These are phyloP conservation scores for Aphaenogaster ashmeadi DNA, from an alignment of 1,140 invertebrate genomes.

Conservation along the genomic window DNA sequence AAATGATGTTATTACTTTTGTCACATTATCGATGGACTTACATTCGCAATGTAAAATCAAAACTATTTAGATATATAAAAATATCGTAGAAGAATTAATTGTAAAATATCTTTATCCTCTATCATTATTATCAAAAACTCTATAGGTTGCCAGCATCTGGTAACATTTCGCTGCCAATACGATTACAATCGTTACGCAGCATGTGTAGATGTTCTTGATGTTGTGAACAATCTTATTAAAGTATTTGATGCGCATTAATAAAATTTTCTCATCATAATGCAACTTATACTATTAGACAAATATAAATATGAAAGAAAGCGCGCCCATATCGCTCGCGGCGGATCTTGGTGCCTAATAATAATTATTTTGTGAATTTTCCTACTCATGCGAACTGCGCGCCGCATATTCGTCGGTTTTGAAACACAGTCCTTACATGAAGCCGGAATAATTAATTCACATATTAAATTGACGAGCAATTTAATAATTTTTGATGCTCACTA, in stretches of 20 bases:
- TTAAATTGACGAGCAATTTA: no score
- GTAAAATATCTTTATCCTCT: neutral
- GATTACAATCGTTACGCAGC: neutral
- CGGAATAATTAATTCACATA: no score
- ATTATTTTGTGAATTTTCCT: no score
- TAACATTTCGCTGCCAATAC: neutral
- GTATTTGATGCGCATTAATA: neutral
- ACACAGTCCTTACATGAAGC: no score
- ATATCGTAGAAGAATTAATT: neutral
- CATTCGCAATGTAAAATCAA: neutral
- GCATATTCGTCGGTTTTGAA: no score
- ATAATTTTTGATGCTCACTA: no score
- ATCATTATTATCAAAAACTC: neutral
- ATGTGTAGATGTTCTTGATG: neutral
- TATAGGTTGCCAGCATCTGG: neutral
- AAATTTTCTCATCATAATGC: conserved; percentile 17
- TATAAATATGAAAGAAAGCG: no score
- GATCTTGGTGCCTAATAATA: no score
- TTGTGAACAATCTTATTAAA: neutral
- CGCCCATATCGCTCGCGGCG: no score
- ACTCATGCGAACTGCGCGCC: no score
- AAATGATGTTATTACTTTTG: neutral
- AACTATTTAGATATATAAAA: neutral
- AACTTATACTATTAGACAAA: neutral
- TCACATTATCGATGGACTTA: neutral